These are phyloP conservation scores for Hyles euphorbiae DNA, from an alignment of 1,140 invertebrate genomes.

Conservation along the genomic window DNA sequence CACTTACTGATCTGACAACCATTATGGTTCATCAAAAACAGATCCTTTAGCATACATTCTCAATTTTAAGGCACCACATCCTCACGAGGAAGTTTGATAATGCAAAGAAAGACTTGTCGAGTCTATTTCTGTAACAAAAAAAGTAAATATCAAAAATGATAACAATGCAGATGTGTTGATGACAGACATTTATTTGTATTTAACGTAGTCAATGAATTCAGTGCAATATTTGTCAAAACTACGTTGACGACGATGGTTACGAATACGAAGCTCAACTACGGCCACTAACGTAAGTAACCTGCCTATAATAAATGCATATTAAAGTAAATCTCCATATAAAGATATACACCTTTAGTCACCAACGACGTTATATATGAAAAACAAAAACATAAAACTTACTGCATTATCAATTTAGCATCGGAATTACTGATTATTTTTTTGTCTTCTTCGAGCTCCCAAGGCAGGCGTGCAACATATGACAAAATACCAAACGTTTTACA, in stretches of 20 bases:
- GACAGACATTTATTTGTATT: not conserved
- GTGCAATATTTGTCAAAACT: conserved; percentile 11
- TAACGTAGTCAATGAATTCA: not conserved
- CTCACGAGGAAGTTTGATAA: conserved; percentile 62
- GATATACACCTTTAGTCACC: conserved; percentile 2
- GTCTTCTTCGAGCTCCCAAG: conserved; percentile 71
- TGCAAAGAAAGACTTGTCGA: conserved; percentile 63
- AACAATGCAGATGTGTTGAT: conserved; percentile 3
- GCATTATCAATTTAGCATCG: conserved; percentile 72
- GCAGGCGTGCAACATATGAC: conserved; percentile 73
- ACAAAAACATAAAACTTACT: conserved; percentile 58
- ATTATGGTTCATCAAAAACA: conserved; percentile 45
- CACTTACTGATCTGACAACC: conserved; percentile 54
- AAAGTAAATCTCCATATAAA: conserved; percentile 14
- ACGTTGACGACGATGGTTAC: conserved; percentile 22
- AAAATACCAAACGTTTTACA: conserved; percentile 62
- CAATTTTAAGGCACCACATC: conserved; percentile 63
- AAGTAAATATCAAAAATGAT: conserved; percentile 23
- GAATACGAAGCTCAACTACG: conserved; percentile 16
- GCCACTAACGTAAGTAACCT: conserved; percentile 45
- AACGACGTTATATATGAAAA: conserved; percentile 14
- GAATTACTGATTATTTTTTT: conserved; percentile 74
- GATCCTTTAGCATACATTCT: conserved; percentile 41
- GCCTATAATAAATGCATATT: conserved; percentile 37
- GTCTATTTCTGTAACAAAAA: conserved; percentile 73